Base-by-base conservation (phyloP, 2,797 vertebrate species). In the Muscicapa comitata region DNA sequence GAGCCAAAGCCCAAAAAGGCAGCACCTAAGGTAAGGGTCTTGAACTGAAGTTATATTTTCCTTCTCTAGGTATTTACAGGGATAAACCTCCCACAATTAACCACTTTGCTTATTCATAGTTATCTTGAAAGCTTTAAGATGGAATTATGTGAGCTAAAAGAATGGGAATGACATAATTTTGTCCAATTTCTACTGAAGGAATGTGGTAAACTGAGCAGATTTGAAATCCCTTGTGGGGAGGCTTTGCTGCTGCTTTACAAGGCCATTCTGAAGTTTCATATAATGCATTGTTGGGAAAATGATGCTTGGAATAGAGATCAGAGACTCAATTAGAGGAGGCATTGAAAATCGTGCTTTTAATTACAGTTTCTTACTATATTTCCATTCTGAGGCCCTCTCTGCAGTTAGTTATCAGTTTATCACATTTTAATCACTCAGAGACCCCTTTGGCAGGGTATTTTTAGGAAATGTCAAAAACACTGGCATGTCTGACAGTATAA, bases 1-100 rank as follows among this genome's bases (percentile, higher is more conserved):
- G 98, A 99, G 97, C 98, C 98, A 96, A 99, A 99, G 97, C 97
- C 97, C 94, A 99, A 99, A 98, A 99, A 99, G 98, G 96, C 98
- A 95, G 98, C 98, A 94, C 88, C 97, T 90, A 99, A 99, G 98
- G 99, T 99, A 97, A 98, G 96, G 14, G 10, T 55, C 40, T 12
- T 47, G 40, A 62, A 48, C 23, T 82, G n/a, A 45, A 77, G 10
- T 47, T 35, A 5, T 1, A 0, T 74, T 79, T 50, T 21, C 35
- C 48, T 87, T 76, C 78, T 59, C 0, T 1, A 53, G 28, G 11
- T 67, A 17, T 57, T 68, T 29, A 12, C 3, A 13, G 31, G 14
- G 23, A 11, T 20, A 3, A 7, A 17, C 2, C 2, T 1, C 9
- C 17, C n/a, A 26, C 35, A 38, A 6, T 24, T 20, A 38, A 54